phyloP scores from a whole-genome alignment of 2,797 vertebrate species.

The Coracias cyanogaster region DNA sequence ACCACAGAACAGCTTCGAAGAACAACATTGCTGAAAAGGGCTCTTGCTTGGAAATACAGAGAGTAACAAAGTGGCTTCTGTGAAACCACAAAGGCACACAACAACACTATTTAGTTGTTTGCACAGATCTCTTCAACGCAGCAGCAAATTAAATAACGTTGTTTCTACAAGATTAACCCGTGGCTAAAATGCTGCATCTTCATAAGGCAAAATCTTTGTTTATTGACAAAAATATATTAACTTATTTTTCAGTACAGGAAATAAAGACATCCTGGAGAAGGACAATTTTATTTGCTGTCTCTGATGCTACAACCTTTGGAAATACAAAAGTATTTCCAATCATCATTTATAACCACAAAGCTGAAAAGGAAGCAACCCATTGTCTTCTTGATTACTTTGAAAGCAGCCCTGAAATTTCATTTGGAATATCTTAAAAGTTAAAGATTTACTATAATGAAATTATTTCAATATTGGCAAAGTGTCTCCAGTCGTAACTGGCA shows the following conservation, averaged over 20 bases:
- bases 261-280: slow-evolving; percentile 51
- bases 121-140: slow-evolving; percentile 15
- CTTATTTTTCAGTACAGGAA: slow-evolving; percentile 57
- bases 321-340: slow-evolving; percentile 27
- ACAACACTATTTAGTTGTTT: neutral
- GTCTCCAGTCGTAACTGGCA: slow-evolving; percentile 5
- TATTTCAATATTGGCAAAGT: slow-evolving; percentile 44
- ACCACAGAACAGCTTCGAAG: neutral
- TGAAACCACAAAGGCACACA: slow-evolving; percentile 21
- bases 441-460: slow-evolving; percentile 53
- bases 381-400: neutral
- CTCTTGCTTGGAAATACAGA: neutral
- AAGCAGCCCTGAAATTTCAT: neutral
- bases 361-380: slow-evolving; percentile 20
- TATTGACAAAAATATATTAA: slow-evolving; percentile 67
- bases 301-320: neutral
- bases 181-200: slow-evolving; percentile 57
- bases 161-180: slow-evolving; percentile 23
- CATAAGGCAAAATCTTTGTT: slow-evolving; percentile 54
- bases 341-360: neutral
- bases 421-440: slow-evolving; percentile 30
- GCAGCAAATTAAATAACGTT: slow-evolving; percentile 58
- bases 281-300: slow-evolving; percentile 48
- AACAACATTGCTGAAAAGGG: neutral
- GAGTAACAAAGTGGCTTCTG: neutral